Conservation (phyloP, 2,888 invertebrate genomes). For the Tethea ocularis region DNA sequence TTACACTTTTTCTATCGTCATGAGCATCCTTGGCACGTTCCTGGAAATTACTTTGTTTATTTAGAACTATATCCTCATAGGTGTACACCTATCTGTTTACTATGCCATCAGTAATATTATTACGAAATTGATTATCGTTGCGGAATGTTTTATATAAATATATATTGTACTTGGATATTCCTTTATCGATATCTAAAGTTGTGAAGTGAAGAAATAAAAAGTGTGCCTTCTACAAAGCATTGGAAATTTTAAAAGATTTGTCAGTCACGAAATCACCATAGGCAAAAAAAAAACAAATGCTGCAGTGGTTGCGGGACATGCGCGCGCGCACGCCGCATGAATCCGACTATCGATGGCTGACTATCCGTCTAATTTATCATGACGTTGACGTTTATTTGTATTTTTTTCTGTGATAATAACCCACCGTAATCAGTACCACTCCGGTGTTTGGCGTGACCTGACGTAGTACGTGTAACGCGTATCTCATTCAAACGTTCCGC, state of each 20-base stretch:
- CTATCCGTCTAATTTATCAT: slow-evolving; percentile 41
- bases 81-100: not conserved
- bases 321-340: slow-evolving; percentile 17
- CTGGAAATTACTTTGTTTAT: slow-evolving; percentile 1
- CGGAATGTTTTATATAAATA: slow-evolving; percentile 17
- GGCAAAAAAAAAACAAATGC: not conserved
- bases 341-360: slow-evolving; percentile 26
- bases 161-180: slow-evolving; percentile 9
- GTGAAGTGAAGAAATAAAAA: slow-evolving; percentile 6
- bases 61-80: not conserved
- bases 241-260: not conserved
- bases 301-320: not conserved
- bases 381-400: slow-evolving; percentile 54
- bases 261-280: not conserved
- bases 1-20: not conserved
- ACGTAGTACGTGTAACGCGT: slow-evolving; percentile 37
- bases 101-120: slow-evolving; percentile 26
- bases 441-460: slow-evolving; percentile 49
- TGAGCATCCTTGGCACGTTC: not conserved
- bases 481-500: slow-evolving; percentile 4
- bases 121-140: slow-evolving; percentile 28
- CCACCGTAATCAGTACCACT: slow-evolving; percentile 59
- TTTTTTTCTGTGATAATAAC: slow-evolving; percentile 65
- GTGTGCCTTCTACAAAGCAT: not conserved
- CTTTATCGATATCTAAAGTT: slow-evolving; percentile 5